Conservation (phyloP, 2,797 vertebrate genomes). For the Gallinago stenura region DNA sequence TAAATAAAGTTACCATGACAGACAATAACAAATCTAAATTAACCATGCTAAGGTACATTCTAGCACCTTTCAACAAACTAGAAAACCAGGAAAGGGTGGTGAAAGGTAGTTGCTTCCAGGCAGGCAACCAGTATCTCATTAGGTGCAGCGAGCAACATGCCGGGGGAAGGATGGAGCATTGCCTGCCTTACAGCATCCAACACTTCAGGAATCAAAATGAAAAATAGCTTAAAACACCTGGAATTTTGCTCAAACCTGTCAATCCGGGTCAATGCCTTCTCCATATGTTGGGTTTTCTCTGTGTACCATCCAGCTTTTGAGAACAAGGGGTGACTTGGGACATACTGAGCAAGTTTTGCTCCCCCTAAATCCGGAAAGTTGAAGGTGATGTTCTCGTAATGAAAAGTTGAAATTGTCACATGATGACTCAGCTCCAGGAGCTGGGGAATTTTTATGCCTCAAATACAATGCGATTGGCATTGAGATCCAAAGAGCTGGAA, state of each 20-base stretch:
- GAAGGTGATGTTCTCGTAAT: background rate
- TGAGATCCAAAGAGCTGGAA: background rate
- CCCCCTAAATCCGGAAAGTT: background rate
- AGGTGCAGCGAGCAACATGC: background rate
- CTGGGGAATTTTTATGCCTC: background rate
- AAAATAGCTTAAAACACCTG: background rate
- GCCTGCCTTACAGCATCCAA: background rate
- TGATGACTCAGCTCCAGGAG: background rate
- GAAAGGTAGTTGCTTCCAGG: background rate
- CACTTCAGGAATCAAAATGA: background rate
- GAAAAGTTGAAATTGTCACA: background rate
- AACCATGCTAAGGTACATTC: background rate
- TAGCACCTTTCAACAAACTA: background rate
- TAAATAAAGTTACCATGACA: slow-evolving; percentile 31
- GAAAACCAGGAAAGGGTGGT: background rate
- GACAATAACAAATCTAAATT: slow-evolving; percentile 19
- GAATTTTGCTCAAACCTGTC: background rate
- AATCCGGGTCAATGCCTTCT: background rate
- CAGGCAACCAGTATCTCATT: background rate
- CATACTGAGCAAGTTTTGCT: background rate
- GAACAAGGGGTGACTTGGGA: background rate
- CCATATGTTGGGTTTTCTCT: background rate
- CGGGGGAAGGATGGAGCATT: background rate
- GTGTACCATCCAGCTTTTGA: background rate
- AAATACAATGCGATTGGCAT: background rate